phyloP scores from a whole-genome alignment of 2,888 invertebrate genomes.

The Pachliopta kotzebuea region DNA sequence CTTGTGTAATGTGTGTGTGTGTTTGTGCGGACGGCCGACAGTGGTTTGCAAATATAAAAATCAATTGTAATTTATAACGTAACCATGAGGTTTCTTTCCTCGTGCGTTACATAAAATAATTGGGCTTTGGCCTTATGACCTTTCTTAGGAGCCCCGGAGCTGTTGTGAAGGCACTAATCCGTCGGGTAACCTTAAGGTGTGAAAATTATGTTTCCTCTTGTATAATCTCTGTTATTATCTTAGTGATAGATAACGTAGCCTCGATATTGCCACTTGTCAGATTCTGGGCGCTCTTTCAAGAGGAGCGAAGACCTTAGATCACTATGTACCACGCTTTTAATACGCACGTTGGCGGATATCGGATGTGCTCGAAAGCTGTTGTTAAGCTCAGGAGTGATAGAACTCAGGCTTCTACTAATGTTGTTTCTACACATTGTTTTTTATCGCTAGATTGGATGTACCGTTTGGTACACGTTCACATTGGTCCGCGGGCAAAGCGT shows the following conservation, averaged over 20 bases:
- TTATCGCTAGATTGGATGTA: not conserved
- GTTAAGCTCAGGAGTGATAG: not conserved
- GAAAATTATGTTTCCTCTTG: conserved; percentile 7
- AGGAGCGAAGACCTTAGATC: too few relatives aligned
- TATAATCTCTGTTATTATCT: not conserved
- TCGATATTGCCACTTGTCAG: too few relatives aligned
- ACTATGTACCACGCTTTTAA: too few relatives aligned
- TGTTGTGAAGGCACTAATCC: not conserved
- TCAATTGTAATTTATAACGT: conserved; percentile 4
- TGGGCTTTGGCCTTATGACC: conserved; percentile 11
- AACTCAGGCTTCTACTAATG: not conserved
- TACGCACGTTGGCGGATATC: too few relatives aligned
- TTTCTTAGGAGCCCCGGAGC: conserved; percentile 2
- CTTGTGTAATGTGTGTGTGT: not conserved
- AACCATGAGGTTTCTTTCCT: not conserved
- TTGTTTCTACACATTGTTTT: too few relatives aligned
- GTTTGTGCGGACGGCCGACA: too few relatives aligned
- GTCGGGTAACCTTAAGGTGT: not conserved
- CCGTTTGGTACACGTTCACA: not conserved
- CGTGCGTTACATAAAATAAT: conserved; percentile 14
- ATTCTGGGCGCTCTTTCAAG: too few relatives aligned
- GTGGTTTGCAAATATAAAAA: conserved; percentile 12
- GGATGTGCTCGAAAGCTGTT: too few relatives aligned
- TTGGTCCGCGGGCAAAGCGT: not conserved
- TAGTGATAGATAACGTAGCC: too few relatives aligned